Evolutionary conservation across 1,140 invertebrate species (phyloP), one percentile per base, ranked within the genome.

Genomic region (Cotesia chilonis): DNA sequence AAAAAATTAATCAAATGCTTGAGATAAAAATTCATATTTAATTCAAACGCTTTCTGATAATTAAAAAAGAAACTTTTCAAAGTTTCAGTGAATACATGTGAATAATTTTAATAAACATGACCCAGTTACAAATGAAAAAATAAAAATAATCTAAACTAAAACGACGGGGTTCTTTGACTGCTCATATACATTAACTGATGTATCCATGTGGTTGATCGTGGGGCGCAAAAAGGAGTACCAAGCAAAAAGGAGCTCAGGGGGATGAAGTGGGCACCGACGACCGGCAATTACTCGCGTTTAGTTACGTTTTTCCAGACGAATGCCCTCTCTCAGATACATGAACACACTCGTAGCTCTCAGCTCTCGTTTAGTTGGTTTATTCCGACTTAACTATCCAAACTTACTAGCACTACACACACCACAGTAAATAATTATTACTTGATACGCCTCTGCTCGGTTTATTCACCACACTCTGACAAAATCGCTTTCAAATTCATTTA

Each of bases 201-300:
- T 5, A 55, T 14, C 20, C 20, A 59, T 59, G 20, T 20, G 9
- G 28, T 28, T 20, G 6, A 59, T 7, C 6, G 4, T 59, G 17
- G n/a, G 57, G 57, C 9, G 57, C 14, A 59, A 59, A 59, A 20
- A 59, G 17, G 38, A 47, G 5, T 47, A n/a, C 10, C 1, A 55
- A 14, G 28, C 1, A 28, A 28, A 28, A 28, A 28, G 28, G 28
- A 12, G 17, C 9, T 9, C 17, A 28, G 57, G 12, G 64, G 51
- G 36, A 66, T 66, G 41, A 52, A 66, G 63, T 59, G 61, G 61
- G 41, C 47, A 70, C 47, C 70, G 79, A 75, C 75, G 71, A 76
- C 80, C 82, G 82, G 84, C 84, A 87, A 87, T 87, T 87, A 87
- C 85, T 86, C 82, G 81, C 81, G 79, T 86, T 86, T 85, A 86